A percentile compares a stretch with the other conserved stretches of the same genome.
Evolutionary conservation across 2,797 vertebrate species (phyloP).

Genomic region (Allobates femoralis): DNA sequence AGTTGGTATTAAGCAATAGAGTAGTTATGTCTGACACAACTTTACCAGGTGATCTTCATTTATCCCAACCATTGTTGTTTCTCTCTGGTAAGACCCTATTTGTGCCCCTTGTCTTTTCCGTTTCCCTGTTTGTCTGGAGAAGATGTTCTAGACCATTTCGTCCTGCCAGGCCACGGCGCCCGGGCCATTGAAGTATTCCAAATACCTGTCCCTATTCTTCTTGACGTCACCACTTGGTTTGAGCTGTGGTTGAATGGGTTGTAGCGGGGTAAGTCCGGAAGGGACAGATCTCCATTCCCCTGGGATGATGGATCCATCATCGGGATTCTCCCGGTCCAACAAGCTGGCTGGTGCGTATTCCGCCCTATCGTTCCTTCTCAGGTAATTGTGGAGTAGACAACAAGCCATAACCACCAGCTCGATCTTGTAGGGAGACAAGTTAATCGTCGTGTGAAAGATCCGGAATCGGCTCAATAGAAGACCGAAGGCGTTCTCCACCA

Average conservation of each 20-base stretch:
- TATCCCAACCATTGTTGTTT: no score
- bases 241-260: neutral
- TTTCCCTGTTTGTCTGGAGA: no score
- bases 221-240: neutral
- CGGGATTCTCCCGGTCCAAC: neutral
- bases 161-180: constrained; percentile 33
- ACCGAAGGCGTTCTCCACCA: constrained; percentile 30
- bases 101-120: no score
- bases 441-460: constrained; percentile 15
- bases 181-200: constrained; percentile 17
- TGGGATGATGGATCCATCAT: neutral
- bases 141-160: neutral
- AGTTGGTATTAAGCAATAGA: no score
- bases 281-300: neutral
- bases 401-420: constrained; percentile 34
- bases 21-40: no score
- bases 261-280: constrained; percentile 8
- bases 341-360: neutral
- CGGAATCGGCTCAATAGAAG: constrained; percentile 20
- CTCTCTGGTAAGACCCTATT: no score
- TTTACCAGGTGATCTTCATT: no score
- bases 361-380: neutral
- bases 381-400: constrained; percentile 25
- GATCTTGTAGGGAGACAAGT: constrained; percentile 11
- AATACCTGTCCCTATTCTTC: neutral